Base-by-base conservation (phyloP, 35 echinoderm and acorn worm species). In the Acanthaster planci region DNA sequence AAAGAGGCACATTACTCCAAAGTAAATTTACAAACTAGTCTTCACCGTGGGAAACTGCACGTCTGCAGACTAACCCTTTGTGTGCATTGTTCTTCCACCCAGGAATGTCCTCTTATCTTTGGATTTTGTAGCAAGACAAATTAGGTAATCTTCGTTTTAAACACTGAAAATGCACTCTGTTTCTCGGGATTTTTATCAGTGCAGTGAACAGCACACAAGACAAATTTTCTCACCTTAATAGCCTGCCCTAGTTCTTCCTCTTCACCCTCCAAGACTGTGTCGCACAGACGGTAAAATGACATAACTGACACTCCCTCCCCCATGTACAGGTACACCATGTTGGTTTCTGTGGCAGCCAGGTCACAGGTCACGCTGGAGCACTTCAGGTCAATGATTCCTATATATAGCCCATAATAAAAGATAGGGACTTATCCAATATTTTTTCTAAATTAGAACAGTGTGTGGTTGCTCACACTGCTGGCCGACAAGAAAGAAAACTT, bases 261-360 rank as follows among this genome's bases (percentile, higher is more conserved):
- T 51, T 89, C 87, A 38, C 80, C 87, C 39, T 89, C 87, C 1
- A 42, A 16, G 2, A 68, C 32, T 12, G 39, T 83, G 0, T 39
- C 87, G 1, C 82, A 36, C 2, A 89, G 40, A 44, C 40, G 39
- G 54, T 60, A 81, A 21, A 52, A 79, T 23, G 40, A 22, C 87
- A 83, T 89, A 29, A 52, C 17, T 7, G 80, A 42, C 27, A 82
- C 68, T 18, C 80, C 87, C 50, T 82, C 80, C 30, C 59, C 23
- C 39, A 89, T 72, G 18, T 37, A 6, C 19, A 89, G 17, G 30
- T 76, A 56, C 7, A 84, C 87, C 87, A 89, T 89, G 60, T 89
- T 89, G 47, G 80, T 89, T 47, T 89, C 79, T 19, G 80, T 77
- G 16, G 60, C 51, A 17, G 34, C 30, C n/a, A 80, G 79, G 3